A percentile compares a stretch with the other conserved stretches of the same genome.
phyloP scores from a whole-genome alignment of 2,888 invertebrate genomes.

The Sarcophaga subvicina region DNA sequence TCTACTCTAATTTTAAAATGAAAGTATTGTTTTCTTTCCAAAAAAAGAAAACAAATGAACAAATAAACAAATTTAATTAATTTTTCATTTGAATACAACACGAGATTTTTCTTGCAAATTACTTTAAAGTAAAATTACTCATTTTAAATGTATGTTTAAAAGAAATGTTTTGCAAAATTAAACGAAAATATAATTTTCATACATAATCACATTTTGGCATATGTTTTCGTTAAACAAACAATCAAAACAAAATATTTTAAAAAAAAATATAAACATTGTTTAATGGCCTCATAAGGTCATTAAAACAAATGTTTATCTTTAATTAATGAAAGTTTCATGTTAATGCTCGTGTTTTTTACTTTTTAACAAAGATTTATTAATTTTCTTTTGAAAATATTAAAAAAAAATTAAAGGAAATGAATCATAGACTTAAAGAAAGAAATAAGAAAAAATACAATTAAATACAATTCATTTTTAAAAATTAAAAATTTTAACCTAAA shows the following conservation, averaged over 20 bases:
- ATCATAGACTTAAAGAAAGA: no score
- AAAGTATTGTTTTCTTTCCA: no score
- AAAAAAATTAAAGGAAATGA: neutral
- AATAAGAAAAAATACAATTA: no score
- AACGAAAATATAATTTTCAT: neutral
- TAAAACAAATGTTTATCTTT: constrained; percentile 14
- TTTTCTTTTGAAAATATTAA: neutral
- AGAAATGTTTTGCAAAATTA: neutral
- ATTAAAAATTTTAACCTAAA: no score
- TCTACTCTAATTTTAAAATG: no score
- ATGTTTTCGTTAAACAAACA: neutral
- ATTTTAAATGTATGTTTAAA: neutral
- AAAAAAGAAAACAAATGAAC: no score
- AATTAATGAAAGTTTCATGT: constrained; percentile 41
- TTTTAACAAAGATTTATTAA: constrained; percentile 4
- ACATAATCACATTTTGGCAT: neutral
- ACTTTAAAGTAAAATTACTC: neutral
- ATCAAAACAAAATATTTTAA: neutral
- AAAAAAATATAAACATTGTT: constrained; percentile 1
- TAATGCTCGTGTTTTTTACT: neutral
- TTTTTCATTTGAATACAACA: no score
- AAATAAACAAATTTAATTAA: no score
- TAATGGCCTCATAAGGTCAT: constrained; percentile 17
- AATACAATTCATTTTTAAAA: no score
- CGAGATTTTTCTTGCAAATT: neutral